Base-by-base conservation (phyloP, 2,888 invertebrate genomes). In the Aromia moschata region DNA sequence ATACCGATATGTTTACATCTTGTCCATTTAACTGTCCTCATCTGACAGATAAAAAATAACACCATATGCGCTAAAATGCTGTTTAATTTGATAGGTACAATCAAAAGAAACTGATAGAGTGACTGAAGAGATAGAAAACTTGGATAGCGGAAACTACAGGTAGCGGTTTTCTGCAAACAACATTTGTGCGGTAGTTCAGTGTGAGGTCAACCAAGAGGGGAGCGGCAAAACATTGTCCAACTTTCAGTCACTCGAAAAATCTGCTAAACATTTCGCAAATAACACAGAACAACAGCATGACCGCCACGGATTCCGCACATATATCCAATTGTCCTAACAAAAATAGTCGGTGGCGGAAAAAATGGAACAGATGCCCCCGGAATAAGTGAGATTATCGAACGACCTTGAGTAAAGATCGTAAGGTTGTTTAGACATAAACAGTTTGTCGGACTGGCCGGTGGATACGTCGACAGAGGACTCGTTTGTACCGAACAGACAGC, bases 211-310 rank as follows among this genome's bases (percentile, higher is more conserved):
- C 58, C 62, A 62, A 67, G 68, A 60, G 70, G 65, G 73, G 73
- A 70, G 72, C 70, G 67, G 69, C 65, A 66, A 70, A 69, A 68
- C 64, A 67, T 70, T 70, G 69, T 71, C 70, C 74, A 72, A 75
- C 76, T 76, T 77, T 77, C 75, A 76, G 74, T 76, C 74, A 73
- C 70, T 67, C 68, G 53, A 74, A 74, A 77, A 79, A 77, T 77
- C 77, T 78, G 78, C 74, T 74, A 62, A 63, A 58, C 74, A 74
- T 72, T 71, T 72, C 56, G 70, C 68, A 54, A 75, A 76, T 76
- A 74, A 68, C 75, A 70, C 72, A 58, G 54, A 65, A 72, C 70
- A 36, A 53, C 15, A 20, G 40, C 53, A 52, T 56, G 17, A 36
- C 33, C 31, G 30, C n/a, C 54, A 55, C 49, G 17, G 44, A 18